Conservation (phyloP, 2,797 vertebrate genomes). For the Rhinophrynus dorsalis region DNA sequence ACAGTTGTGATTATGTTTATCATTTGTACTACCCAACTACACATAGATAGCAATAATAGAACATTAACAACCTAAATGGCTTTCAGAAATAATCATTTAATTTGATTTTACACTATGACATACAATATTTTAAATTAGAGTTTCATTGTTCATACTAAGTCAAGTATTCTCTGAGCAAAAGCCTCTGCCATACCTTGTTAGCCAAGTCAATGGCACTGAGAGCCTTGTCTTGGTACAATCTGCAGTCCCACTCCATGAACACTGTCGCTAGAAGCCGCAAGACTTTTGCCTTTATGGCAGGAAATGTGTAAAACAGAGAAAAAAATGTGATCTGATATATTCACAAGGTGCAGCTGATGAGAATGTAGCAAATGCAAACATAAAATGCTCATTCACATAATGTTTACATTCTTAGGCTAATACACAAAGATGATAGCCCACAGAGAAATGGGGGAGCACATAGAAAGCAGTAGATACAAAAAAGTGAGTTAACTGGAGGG, state of each 20-base stretch:
- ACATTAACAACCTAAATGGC: background rate
- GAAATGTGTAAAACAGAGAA: no score
- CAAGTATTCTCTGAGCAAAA: no score
- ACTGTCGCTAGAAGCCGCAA: constrained; percentile 82
- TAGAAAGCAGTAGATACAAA: no score
- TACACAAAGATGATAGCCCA: no score
- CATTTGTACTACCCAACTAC: background rate
- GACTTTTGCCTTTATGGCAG: constrained; percentile 80
- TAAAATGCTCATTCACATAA: no score
- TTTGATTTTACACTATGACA: background rate
- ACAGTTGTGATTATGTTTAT: background rate
- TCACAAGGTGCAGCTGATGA: no score
- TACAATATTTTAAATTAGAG: background rate
- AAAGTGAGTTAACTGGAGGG: no score
- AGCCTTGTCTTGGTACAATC: constrained; percentile 76
- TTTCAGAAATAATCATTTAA: background rate
- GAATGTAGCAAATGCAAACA: no score
- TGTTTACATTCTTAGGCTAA: no score
- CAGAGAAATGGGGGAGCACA: no score
- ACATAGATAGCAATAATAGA: background rate
- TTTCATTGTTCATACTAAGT: no score
- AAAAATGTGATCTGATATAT: no score
- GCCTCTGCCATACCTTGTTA: constrained; percentile 76
- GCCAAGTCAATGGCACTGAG: constrained; percentile 77
- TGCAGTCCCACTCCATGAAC: constrained; percentile 83